Conservation (phyloP, 2,797 vertebrate species). For the Florisuga fusca region DNA sequence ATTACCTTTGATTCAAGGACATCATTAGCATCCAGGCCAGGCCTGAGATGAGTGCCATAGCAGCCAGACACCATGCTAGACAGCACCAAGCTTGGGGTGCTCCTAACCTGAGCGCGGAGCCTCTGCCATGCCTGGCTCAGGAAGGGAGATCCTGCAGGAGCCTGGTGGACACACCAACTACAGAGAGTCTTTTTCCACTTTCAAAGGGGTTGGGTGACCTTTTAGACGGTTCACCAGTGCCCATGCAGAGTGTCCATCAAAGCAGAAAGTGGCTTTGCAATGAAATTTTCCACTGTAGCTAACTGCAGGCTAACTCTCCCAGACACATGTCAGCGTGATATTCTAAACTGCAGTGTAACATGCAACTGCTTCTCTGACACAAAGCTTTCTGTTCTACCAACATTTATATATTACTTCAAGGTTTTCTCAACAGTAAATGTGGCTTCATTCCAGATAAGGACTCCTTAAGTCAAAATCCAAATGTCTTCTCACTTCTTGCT, state of each 20-base stretch:
- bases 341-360: neutral
- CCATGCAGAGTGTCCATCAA: neutral
- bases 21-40: neutral
- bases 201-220: neutral
- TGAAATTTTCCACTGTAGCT: neutral
- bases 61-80: neutral
- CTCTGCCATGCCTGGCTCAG: neutral
- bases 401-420: neutral
- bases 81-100: rapidly evolving
- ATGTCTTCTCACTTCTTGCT: neutral
- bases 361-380: neutral
- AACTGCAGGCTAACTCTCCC: neutral
- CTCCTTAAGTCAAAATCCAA: neutral
- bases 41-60: neutral
- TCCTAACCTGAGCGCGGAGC: neutral
- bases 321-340: neutral
- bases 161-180: neutral
- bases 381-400: neutral
- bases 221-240: neutral
- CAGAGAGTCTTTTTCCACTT: neutral
- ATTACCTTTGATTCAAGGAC: neutral
- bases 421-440: neutral
- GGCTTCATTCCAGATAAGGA: neutral
- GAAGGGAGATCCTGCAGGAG: neutral
- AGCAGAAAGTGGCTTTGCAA: neutral